Evolutionary conservation across 2,113 vertebrate genomes (phyloP).

Genomic region (Menidia beryllina): DNA sequence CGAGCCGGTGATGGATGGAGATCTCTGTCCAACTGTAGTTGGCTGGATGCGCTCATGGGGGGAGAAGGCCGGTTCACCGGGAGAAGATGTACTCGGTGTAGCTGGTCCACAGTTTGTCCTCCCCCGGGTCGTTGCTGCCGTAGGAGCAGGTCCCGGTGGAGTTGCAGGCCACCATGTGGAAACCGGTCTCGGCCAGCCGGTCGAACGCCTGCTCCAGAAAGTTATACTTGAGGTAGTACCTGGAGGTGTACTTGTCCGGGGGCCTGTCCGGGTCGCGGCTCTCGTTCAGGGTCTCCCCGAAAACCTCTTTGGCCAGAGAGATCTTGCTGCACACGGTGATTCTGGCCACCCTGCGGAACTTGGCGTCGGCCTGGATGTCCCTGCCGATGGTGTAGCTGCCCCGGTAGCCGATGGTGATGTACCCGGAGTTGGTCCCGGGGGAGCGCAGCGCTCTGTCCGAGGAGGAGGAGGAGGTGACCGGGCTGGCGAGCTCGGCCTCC

Average conservation of each 20-base stretch:
- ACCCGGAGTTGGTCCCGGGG: constrained; percentile 85
- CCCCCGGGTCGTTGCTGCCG: constrained; percentile 88
- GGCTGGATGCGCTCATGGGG: no score
- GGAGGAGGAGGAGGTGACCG: constrained; percentile 79
- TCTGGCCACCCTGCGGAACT: constrained; percentile 93
- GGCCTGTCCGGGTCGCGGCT: constrained; percentile 96
- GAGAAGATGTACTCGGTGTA: constrained; percentile 98
- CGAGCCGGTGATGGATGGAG: background rate
- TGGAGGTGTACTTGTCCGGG: constrained; percentile 95
- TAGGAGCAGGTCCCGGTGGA: constrained; percentile 98
- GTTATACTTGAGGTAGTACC: constrained; percentile 99
- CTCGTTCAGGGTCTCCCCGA: constrained; percentile 96
- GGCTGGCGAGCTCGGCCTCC: constrained; percentile 71
- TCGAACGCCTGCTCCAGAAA: constrained; percentile 99
- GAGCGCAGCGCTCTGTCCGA: constrained; percentile 84
- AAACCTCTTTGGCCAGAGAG: constrained; percentile 95
- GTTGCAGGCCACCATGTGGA: constrained; percentile 97
- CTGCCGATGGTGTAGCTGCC: constrained; percentile 96
- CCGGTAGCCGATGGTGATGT: constrained; percentile 94
- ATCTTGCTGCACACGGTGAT: constrained; percentile 98
- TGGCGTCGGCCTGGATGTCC: constrained; percentile 94
- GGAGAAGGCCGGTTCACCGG: constrained; percentile 49
- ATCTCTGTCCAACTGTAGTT: background rate
- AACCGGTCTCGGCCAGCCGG: constrained; percentile 91
- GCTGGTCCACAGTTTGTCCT: constrained; percentile 99